These are phyloP conservation scores for Archips xylosteana DNA, from an alignment of 2,888 invertebrate species.

Conservation along the genomic window DNA sequence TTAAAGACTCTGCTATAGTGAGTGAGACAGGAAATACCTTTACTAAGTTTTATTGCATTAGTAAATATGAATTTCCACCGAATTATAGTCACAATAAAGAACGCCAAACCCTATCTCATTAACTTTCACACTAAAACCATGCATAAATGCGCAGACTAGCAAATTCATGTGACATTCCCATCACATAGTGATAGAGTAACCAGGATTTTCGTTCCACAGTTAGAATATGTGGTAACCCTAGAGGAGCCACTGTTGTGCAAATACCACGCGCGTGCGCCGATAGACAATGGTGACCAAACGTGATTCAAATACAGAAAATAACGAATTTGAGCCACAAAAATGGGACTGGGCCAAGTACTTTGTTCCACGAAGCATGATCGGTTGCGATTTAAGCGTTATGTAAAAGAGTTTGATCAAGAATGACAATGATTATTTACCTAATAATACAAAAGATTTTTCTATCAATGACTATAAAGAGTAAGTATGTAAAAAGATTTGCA, in stretches of 20 bases:
- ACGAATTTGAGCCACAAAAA: conserved; percentile 27
- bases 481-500: not conserved
- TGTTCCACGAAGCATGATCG: conserved; percentile 17
- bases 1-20: too few relatives aligned
- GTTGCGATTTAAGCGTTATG: conserved; percentile 10
- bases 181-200: not conserved
- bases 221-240: conserved; percentile 19
- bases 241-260: conserved; percentile 32
- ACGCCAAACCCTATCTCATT: too few relatives aligned
- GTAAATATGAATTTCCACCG: too few relatives aligned
- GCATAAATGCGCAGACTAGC: too few relatives aligned
- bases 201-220: not conserved
- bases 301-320: conserved; percentile 33
- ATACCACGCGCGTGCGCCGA: conserved; percentile 20
- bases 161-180: too few relatives aligned
- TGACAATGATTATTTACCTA: conserved; percentile 6
- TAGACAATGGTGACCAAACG: conserved; percentile 37
- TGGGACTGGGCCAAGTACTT: conserved; percentile 20
- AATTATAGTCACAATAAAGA: too few relatives aligned
- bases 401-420: not conserved
- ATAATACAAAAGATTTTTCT: not conserved
- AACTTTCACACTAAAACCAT: too few relatives aligned
- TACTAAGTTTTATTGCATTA: too few relatives aligned
- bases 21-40: too few relatives aligned
- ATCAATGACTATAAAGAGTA: not conserved